Conservation (phyloP, 2,888 invertebrate species). For the Xylophagus ater region DNA sequence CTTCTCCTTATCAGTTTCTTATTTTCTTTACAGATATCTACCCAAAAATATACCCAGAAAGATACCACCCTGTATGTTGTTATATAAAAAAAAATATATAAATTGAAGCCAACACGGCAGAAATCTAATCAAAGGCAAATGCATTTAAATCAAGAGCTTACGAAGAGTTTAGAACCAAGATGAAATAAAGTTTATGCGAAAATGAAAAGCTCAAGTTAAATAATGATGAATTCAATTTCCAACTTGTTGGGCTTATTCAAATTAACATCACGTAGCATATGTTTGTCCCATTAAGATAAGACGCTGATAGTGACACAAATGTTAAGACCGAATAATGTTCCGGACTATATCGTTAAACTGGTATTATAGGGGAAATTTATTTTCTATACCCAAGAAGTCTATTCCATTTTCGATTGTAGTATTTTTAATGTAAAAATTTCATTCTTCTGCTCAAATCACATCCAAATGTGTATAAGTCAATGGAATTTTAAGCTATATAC, state of each 20-base stretch:
- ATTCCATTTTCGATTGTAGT: too few species aligned
- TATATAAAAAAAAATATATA: too few species aligned
- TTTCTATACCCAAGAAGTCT: too few species aligned
- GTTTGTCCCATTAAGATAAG: constrained; percentile 18
- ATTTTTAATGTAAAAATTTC: too few species aligned
- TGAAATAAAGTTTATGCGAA: background rate
- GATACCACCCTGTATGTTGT: too few species aligned
- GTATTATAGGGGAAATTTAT: too few species aligned
- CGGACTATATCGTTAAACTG: too few species aligned
- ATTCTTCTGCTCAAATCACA: too few species aligned
- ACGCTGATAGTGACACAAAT: constrained; percentile 15
- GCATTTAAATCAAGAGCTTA: constrained; percentile 15
- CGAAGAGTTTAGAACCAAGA: background rate
- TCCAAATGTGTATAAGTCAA: too few species aligned
- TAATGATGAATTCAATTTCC: constrained; percentile 17
- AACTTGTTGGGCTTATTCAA: constrained; percentile 18
- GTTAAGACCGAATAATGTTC: too few species aligned
- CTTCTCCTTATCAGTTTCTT: too few species aligned
- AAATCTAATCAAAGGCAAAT: constrained; percentile 15
- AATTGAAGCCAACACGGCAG: constrained; percentile 3
- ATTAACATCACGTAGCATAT: constrained; percentile 18
- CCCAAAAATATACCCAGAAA: background rate
- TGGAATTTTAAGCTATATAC: too few species aligned
- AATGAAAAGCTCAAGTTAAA: constrained; percentile 3
- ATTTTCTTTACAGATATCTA: background rate